These are phyloP conservation scores for Argynnis bischoffii DNA, from an alignment of 2,888 invertebrate species.

Conservation along the genomic window DNA sequence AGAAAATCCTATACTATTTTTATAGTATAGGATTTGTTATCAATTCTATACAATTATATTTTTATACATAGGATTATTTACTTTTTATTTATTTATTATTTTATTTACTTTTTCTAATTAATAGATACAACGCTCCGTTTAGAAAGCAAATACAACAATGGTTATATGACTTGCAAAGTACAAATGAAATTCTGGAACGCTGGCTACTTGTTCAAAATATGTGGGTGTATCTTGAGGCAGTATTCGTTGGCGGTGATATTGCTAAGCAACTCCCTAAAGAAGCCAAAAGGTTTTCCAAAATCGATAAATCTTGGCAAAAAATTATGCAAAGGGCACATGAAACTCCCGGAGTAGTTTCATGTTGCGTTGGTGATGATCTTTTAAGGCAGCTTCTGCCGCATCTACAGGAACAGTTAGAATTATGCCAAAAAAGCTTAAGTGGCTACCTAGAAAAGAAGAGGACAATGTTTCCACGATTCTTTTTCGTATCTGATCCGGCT, in stretches of 20 bases:
- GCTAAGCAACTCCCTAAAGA: slow-evolving; percentile 98
- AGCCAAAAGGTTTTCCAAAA: slow-evolving; percentile 96
- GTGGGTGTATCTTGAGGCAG: slow-evolving; percentile 99
- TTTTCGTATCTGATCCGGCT: slow-evolving; percentile 97
- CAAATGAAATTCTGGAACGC: slow-evolving; percentile 97
- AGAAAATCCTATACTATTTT: neutral
- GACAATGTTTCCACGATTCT: slow-evolving; percentile 96
- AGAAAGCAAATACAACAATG: slow-evolving; percentile 98
- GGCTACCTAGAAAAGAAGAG: slow-evolving; percentile 96
- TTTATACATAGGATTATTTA: too few species aligned
- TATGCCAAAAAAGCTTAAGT: slow-evolving; percentile 98
- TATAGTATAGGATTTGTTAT: too few species aligned
- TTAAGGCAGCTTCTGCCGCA: slow-evolving; percentile 95
- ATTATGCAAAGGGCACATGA: slow-evolving; percentile 98
- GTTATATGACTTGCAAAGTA: slow-evolving; percentile 96
- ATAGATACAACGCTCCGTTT: slow-evolving; percentile 96
- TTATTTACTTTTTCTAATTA: slow-evolving; percentile 37
- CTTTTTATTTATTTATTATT: neutral
- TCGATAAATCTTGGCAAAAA: slow-evolving; percentile 99
- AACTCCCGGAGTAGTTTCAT: slow-evolving; percentile 96
- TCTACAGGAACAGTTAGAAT: slow-evolving; percentile 96
- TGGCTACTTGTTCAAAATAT: slow-evolving; percentile 98
- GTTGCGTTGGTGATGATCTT: slow-evolving; percentile 97
- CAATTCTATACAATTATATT: too few species aligned
- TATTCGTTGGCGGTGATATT: slow-evolving; percentile 98